Base-by-base conservation (phyloP, 1,140 invertebrate species). In the Philotrypesis tridentata region DNA sequence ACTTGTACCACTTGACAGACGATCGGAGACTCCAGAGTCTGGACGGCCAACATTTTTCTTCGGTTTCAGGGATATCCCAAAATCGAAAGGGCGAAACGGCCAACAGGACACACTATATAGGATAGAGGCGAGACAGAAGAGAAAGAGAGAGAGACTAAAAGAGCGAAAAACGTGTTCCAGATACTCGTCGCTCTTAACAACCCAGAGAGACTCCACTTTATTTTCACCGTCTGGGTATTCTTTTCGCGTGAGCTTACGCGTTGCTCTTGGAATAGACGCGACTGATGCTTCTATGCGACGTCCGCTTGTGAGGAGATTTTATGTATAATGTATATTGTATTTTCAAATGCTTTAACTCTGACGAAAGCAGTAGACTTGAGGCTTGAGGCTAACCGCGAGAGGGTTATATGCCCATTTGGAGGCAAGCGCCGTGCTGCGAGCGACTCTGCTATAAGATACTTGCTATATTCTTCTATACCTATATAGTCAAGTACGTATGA, bases 341-440 rank as follows among this genome's bases (percentile, higher is more conserved):
- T 74, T 74, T 74, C 72, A 61, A 74, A 33, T n/a, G n/a, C 48
- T 0, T 48, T n/a, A 3, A 23, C 11, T 43, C n/a, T 21, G 33
- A 75, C 23, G 9, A 9, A 8, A 27, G 60, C 33, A n/a, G 21
- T 17, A 8, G 40, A 12, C n/a, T n/a, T n/a, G n/a, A n/a, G 40
- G 48, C 31, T 3, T 0, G 21, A n/a, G 25, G 27, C n/a, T 7
- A 4, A 37, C 9, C n/a, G 14, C 73, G 12, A 72, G 33, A 74
- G 48, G 33, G 55, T 74, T 80, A 74, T 31, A 75, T 81, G 72
- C 79, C 79, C 79, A 81, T 81, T 81, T 81, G 72, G 29, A 75
- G 72, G 63, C 79, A 68, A 65, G 23, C n/a, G 63, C 23, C 27
- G 14, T 65, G 63, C 63, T 27, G 23, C 27, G 63, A 65, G 14